Conservation (phyloP, 1,140 invertebrate species). For the Micrasema minimum region DNA sequence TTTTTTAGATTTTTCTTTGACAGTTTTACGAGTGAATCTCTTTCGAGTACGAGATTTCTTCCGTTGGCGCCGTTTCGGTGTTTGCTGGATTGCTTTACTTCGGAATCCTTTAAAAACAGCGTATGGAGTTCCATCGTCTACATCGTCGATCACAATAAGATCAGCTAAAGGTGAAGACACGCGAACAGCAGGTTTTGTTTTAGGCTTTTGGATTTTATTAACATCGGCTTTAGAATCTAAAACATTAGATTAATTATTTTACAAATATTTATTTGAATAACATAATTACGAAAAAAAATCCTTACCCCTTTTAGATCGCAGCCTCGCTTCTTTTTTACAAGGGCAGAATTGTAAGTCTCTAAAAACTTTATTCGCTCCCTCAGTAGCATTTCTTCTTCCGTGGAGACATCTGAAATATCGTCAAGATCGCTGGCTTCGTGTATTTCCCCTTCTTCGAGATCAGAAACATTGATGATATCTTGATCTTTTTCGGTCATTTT, state of each 20-base stretch:
- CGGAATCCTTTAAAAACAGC: slow-evolving; percentile 1
- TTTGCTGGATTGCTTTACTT: neutral
- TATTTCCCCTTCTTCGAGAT: slow-evolving; percentile 44
- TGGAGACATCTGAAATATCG: slow-evolving; percentile 35
- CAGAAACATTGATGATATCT: slow-evolving; percentile 39
- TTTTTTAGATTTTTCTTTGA: slow-evolving; percentile 2
- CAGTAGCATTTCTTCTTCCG: slow-evolving; percentile 38
- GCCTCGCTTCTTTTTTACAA: slow-evolving; percentile 39
- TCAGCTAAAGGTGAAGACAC: neutral
- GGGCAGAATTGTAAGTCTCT: slow-evolving; percentile 36
- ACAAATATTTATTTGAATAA: neutral
- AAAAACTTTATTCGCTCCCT: slow-evolving; percentile 35
- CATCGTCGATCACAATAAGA: slow-evolving; percentile 27
- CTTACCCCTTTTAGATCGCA: slow-evolving; percentile 5
- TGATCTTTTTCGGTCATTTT: neutral
- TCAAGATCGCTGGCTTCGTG: slow-evolving; percentile 38
- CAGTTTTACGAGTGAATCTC: neutral
- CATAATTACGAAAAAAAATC: neutral
- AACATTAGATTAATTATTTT: neutral
- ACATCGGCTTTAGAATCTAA: slow-evolving; percentile 11
- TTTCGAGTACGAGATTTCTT: slow-evolving; percentile 10
- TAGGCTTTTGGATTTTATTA: neutral
- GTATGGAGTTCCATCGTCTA: slow-evolving; percentile 1
- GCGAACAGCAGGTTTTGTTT: neutral
- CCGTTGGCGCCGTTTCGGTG: slow-evolving; percentile 8